Evolutionary conservation across 2,888 invertebrate genomes (phyloP).

Genomic region (Hydrotaea cyrtoneurina): DNA sequence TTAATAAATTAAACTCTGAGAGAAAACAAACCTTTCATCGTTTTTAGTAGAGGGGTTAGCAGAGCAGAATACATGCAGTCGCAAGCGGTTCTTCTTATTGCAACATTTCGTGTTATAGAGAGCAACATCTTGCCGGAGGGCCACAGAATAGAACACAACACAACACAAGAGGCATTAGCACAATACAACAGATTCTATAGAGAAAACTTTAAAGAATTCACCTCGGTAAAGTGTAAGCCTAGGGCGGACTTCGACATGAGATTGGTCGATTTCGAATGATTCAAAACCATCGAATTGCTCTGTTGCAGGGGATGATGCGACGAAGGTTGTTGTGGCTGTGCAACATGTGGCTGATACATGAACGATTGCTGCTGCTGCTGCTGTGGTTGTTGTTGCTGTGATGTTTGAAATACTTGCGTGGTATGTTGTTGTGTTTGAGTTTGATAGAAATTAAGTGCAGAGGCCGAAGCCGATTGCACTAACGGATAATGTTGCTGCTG

Average conservation of each 20-base stretch:
- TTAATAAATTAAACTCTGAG: slow-evolving; percentile 9
- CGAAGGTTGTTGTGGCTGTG: neutral
- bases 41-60: neutral
- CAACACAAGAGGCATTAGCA: slow-evolving; percentile 44
- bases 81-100: neutral
- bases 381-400: slow-evolving; percentile 52
- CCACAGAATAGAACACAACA: slow-evolving; percentile 49
- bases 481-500: slow-evolving; percentile 72
- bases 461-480: slow-evolving; percentile 72
- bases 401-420: slow-evolving; percentile 67
- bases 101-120: neutral
- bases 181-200: slow-evolving; percentile 2
- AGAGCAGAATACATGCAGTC: slow-evolving; percentile 1
- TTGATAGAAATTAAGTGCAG: slow-evolving; percentile 67
- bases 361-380: slow-evolving; percentile 41
- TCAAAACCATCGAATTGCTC: slow-evolving; percentile 77
- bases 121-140: neutral
- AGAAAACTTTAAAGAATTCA: slow-evolving; percentile 74
- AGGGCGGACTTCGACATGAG: slow-evolving; percentile 79
- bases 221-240: slow-evolving; percentile 79
- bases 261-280: slow-evolving; percentile 74
- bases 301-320: slow-evolving; percentile 72
- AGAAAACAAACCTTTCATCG: neutral
- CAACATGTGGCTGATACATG: slow-evolving; percentile 41
- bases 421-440: slow-evolving; percentile 61